Conservation (phyloP, 2,888 invertebrate species). For the Abrostola tripartita region DNA sequence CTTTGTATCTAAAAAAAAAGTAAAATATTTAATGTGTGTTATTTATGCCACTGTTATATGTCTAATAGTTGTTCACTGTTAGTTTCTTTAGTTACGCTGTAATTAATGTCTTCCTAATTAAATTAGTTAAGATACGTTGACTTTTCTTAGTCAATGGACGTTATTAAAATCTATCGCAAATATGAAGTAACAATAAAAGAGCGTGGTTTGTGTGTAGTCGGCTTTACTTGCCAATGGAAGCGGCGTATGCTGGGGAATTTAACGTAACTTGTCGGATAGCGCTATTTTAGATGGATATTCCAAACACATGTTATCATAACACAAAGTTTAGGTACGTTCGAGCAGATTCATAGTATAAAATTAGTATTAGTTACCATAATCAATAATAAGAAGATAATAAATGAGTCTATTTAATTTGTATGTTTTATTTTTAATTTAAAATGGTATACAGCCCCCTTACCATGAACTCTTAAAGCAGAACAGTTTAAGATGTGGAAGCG, state of each 20-base stretch:
- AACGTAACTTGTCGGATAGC: conserved; percentile 30
- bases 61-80: conserved; percentile 7
- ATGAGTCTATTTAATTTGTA: conserved; percentile 59
- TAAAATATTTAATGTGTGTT: conserved; percentile 6
- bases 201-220: background rate
- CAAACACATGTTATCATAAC: conserved; percentile 52
- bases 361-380: conserved; percentile 75
- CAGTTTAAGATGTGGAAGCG: no score
- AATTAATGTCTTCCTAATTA: conserved; percentile 16
- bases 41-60: background rate
- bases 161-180: background rate
- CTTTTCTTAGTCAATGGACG: background rate
- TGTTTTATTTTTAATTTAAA: conserved; percentile 48
- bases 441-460: no score
- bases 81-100: conserved; percentile 9
- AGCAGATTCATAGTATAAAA: conserved; percentile 61
- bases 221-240: conserved; percentile 27
- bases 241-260: conserved; percentile 33
- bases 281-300: conserved; percentile 30
- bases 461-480: no score
- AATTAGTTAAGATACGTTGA: conserved; percentile 6
- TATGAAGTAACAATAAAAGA: background rate
- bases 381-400: conserved; percentile 71
- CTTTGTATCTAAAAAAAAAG: background rate
- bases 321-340: conserved; percentile 22